phyloP scores from a whole-genome alignment of 2,888 invertebrate genomes.

The Heterodera filipjevi region DNA sequence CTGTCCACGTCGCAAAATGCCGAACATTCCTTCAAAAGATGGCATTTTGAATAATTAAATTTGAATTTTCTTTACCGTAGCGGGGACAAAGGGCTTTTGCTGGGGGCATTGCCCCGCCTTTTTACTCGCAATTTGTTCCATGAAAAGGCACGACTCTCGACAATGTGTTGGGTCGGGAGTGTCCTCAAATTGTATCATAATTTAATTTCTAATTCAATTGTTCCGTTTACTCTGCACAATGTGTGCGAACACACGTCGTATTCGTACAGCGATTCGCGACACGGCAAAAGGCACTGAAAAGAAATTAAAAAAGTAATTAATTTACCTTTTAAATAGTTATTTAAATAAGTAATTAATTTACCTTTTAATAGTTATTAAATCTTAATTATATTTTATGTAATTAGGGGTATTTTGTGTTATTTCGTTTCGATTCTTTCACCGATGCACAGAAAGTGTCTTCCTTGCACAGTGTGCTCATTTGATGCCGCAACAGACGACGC shows the following conservation, averaged over 20 bases:
- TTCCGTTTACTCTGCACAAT: conserved; percentile 35
- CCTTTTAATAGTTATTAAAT: too few species aligned
- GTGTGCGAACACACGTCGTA: conserved; percentile 33
- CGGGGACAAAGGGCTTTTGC: conserved; percentile 13
- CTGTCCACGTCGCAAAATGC: conserved; percentile 65
- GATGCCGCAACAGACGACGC: conserved; percentile 56
- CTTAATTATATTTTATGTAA: too few species aligned
- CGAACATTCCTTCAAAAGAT: conserved; percentile 63
- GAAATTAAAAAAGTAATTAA: background rate
- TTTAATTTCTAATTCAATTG: background rate
- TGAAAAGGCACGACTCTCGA: conserved; percentile 65
- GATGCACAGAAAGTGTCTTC: conserved; percentile 48
- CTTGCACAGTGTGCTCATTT: conserved; percentile 59
- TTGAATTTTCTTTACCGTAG: conserved; percentile 10
- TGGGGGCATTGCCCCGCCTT: conserved; percentile 66
- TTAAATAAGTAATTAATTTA: too few species aligned
- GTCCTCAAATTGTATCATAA: conserved; percentile 34
- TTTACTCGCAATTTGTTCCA: conserved; percentile 58
- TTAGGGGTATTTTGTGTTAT: too few species aligned
- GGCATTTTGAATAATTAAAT: background rate
- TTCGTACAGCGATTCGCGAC: conserved; percentile 50
- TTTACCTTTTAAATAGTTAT: too few species aligned
- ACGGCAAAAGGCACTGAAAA: conserved; percentile 61
- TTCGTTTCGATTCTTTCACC: conserved; percentile 11
- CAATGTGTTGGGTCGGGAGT: conserved; percentile 45